These are phyloP conservation scores for Halictus rubicundus DNA, from an alignment of 1,140 invertebrate species.

Conservation along the genomic window DNA sequence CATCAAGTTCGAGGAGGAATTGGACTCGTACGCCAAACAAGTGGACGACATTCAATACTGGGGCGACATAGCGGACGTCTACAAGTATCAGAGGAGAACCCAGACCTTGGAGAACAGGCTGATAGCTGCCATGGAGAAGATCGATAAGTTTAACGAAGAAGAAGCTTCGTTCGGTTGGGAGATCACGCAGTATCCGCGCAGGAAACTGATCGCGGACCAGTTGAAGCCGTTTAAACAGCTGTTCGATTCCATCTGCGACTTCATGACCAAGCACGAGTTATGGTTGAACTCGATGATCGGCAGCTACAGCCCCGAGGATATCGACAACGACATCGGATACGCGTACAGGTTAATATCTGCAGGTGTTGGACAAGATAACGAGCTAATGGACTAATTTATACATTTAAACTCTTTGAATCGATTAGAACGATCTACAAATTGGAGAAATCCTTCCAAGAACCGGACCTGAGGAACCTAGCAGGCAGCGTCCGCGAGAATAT, in stretches of 20 bases:
- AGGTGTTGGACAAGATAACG: not conserved
- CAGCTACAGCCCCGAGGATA: conserved; percentile 91
- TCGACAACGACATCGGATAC: conserved; percentile 89
- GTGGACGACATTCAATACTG: conserved; percentile 92
- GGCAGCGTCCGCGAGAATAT: conserved; percentile 87
- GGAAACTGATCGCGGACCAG: conserved; percentile 87
- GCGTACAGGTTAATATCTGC: conserved; percentile 46
- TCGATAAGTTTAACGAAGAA: conserved; percentile 95
- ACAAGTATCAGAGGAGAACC: conserved; percentile 91
- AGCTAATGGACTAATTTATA: too few relatives aligned
- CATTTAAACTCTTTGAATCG: not conserved
- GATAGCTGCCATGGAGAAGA: conserved; percentile 87
- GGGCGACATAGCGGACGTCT: conserved; percentile 91
- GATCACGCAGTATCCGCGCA: conserved; percentile 91
- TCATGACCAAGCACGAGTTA: conserved; percentile 89
- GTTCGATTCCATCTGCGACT: conserved; percentile 92
- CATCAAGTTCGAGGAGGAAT: conserved; percentile 88
- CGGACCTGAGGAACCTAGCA: conserved; percentile 84
- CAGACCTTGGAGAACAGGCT: conserved; percentile 87
- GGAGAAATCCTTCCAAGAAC: conserved; percentile 91
- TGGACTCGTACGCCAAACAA: conserved; percentile 90
- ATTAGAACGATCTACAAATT: conserved; percentile 91
- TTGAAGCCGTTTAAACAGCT: conserved; percentile 91
- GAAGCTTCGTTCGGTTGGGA: conserved; percentile 94
- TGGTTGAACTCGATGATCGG: conserved; percentile 92